Evolutionary conservation across 1,140 invertebrate species (phyloP), one percentile per base, ranked within the genome.

Genomic region (Drosophila bocqueti): DNA sequence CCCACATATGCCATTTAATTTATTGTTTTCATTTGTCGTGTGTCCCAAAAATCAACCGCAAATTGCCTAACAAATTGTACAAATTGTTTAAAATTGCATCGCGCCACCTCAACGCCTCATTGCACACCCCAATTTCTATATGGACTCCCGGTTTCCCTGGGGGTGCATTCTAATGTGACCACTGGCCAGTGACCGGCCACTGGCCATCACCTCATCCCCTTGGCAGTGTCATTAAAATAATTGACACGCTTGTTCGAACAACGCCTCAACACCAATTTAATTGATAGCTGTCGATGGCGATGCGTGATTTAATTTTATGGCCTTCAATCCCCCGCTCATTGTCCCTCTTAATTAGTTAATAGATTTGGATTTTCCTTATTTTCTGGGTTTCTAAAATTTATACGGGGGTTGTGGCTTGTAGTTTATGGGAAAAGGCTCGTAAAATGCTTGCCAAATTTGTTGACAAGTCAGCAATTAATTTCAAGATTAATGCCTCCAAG

Each of bases 81-180:
- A 89, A 87, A 89, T 87, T 87, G 84, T 87, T 87, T 87, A 87
- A 87, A 87, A 89, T 81, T 83, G 84, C 84, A 89, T 78, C 50
- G 40, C 73, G 54, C 54, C 85, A 76, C 85, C 81, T 84, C 52
- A 59, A 79, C 62, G 85, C 52, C 76, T 85, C 85, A 90, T 90
- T 90, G 82, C 77, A 67, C 78, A 85, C 67, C 67, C 72, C 75
- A 77, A 89, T 89, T 57, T 29, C 24, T 16, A 1, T 1, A 16
- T 47, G 26, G 47, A 29, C 18, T 26, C 36, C 49, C 5, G 43
- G 54, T 9, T 58, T 57, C 54, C 54, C 54, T 18, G 36, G 76
- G 83, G 79, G 79, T 87, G 83, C 83, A 87, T 87, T 76, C 61
- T 83, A 87, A 83, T 81, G 79, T 79, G 76, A 76, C 72, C 73